Percentiles rank a stretch among this genome's conserved stretches.
phyloP scores from a whole-genome alignment of 92 coral and sea anemone genomes.

The Palythoa grandis region DNA sequence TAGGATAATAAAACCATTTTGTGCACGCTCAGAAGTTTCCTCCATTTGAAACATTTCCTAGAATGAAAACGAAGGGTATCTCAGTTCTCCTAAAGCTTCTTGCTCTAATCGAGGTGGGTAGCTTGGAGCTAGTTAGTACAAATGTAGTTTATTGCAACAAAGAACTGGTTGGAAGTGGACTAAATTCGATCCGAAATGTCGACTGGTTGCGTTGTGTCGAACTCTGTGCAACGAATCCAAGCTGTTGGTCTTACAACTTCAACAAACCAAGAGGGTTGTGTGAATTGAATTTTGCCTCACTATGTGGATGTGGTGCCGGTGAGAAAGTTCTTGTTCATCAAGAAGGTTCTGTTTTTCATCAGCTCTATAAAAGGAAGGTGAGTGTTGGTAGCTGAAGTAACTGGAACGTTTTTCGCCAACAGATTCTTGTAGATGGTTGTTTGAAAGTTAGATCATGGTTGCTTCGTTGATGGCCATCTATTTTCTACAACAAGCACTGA shows the following conservation, averaged over 20 bases:
- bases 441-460: too few relatives aligned
- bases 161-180: slow-evolving; percentile 1
- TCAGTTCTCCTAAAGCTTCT: not conserved
- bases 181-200: not conserved
- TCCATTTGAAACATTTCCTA: too few relatives aligned
- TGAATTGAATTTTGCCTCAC: slow-evolving; percentile 1
- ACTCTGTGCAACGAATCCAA: not conserved
- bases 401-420: too few relatives aligned
- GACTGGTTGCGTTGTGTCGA: slow-evolving; percentile 32
- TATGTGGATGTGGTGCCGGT: not conserved
- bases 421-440: too few relatives aligned
- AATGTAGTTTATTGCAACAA: not conserved
- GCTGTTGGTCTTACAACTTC: slow-evolving; percentile 14
- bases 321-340: not conserved
- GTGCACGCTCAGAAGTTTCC: too few relatives aligned
- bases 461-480: too few relatives aligned
- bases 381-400: not conserved
- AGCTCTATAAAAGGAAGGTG: slow-evolving; percentile 4
- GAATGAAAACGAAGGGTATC: not conserved
- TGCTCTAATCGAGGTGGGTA: slow-evolving; percentile 15
- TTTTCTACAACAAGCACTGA: too few relatives aligned
- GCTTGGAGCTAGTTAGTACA: not conserved
- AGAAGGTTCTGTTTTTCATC: slow-evolving; percentile 6
- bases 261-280: not conserved
- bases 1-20: too few relatives aligned